A percentile compares a stretch with the other conserved stretches of the same genome.
phyloP scores from a whole-genome alignment of 2,113 vertebrate species.

The Alligator sinensis region DNA sequence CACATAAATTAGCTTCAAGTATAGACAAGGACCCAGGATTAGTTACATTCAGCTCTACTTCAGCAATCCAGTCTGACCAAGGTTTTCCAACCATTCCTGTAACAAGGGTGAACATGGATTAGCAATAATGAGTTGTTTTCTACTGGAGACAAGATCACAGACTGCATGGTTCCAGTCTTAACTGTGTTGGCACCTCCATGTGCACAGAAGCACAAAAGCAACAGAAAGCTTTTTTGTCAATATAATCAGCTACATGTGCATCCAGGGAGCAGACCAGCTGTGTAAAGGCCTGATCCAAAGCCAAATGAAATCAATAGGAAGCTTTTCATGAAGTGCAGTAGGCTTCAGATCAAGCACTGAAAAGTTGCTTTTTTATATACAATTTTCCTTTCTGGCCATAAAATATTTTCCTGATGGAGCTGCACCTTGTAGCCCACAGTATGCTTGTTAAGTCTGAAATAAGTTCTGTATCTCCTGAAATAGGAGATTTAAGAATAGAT shows the following conservation, averaged over 20 bases:
- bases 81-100: background rate
- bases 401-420: background rate
- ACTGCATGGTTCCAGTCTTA: background rate
- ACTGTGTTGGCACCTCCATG: background rate
- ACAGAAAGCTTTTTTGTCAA: background rate
- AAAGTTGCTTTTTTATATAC: background rate
- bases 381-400: background rate
- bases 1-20: background rate
- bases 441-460: background rate
- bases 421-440: background rate
- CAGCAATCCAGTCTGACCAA: background rate
- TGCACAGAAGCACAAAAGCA: background rate
- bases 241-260: background rate
- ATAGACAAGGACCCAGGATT: background rate
- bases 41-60: background rate
- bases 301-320: background rate
- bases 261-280: background rate
- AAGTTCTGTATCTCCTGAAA: background rate
- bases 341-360: background rate
- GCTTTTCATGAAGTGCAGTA: background rate
- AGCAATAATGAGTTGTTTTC: accelerated
- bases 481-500: background rate
- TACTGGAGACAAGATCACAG: background rate
- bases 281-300: background rate
- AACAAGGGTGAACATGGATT: background rate